Evolutionary conservation across 2,113 vertebrate species (phyloP).

Genomic region (Meriones unguiculatus): DNA sequence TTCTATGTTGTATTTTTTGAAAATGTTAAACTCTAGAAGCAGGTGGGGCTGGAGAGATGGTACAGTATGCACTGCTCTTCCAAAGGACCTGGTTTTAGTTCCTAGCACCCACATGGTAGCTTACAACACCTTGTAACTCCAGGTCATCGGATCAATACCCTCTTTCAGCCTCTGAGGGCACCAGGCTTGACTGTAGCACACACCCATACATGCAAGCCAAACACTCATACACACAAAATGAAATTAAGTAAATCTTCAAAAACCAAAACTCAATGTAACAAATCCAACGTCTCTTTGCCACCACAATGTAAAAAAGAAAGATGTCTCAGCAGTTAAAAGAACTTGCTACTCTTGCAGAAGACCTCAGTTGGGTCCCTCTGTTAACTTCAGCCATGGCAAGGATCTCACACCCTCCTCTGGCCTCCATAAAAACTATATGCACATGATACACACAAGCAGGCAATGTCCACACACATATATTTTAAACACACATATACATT

Average conservation of each 20-base stretch:
- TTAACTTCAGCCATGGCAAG: background rate
- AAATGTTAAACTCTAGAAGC: background rate
- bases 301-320: background rate
- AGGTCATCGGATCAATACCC: background rate
- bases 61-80: background rate
- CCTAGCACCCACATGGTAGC: background rate
- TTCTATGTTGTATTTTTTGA: conserved; percentile 5
- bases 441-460: background rate
- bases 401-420: background rate
- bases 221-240: background rate
- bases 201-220: background rate
- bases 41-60: background rate
- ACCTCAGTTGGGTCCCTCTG: background rate
- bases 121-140: background rate
- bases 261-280: background rate
- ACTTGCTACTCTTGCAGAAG: background rate
- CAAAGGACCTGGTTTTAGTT: background rate
- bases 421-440: background rate
- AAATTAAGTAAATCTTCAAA: background rate
- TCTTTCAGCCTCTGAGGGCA: background rate
- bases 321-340: background rate
- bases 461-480: background rate
- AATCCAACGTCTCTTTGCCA: background rate
- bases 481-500: background rate
- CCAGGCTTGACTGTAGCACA: background rate